A percentile compares a stretch with the other conserved stretches of the same genome.
phyloP scores from a whole-genome alignment of 1,140 invertebrate genomes.

The Anthonomus grandis region DNA sequence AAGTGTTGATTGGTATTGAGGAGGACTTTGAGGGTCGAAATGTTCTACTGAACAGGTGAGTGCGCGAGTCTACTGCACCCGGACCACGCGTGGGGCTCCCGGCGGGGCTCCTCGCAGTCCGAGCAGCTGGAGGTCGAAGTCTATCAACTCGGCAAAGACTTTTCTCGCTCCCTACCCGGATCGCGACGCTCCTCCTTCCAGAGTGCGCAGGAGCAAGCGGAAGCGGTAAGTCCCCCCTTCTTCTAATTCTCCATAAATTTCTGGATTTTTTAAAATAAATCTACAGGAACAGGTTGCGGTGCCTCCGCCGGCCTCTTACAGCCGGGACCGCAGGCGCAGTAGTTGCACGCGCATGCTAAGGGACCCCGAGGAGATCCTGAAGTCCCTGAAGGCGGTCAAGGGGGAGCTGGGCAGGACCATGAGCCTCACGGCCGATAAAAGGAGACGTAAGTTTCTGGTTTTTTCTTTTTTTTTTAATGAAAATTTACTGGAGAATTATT shows the following conservation, averaged over 20 bases:
- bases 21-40: too few relatives aligned
- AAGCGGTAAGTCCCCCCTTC: too few relatives aligned
- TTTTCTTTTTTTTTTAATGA: neutral
- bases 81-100: slow-evolving; percentile 77
- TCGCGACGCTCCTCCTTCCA: slow-evolving; percentile 81
- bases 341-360: slow-evolving; percentile 67
- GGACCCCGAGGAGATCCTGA: slow-evolving; percentile 78
- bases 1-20: too few relatives aligned
- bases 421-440: slow-evolving; percentile 63
- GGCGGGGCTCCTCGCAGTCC: slow-evolving; percentile 79
- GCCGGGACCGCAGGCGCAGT: slow-evolving; percentile 69
- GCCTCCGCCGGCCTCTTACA: slow-evolving; percentile 57
- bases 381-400: slow-evolving; percentile 72
- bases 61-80: slow-evolving; percentile 73
- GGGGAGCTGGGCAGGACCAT: slow-evolving; percentile 75
- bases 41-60: too few relatives aligned
- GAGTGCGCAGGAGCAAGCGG: slow-evolving; percentile 55
- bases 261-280: too few relatives aligned
- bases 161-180: slow-evolving; percentile 78
- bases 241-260: too few relatives aligned
- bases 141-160: slow-evolving; percentile 79
- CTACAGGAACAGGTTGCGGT: slow-evolving; percentile 29
- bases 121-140: slow-evolving; percentile 81
- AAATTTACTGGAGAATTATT: too few relatives aligned
- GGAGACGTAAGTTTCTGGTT: slow-evolving; percentile 59